Percentiles rank a stretch among this genome's conserved stretches.
These are phyloP conservation scores for Orchestia grillus DNA, from an alignment of 1,140 invertebrate species.

Conservation along the genomic window DNA sequence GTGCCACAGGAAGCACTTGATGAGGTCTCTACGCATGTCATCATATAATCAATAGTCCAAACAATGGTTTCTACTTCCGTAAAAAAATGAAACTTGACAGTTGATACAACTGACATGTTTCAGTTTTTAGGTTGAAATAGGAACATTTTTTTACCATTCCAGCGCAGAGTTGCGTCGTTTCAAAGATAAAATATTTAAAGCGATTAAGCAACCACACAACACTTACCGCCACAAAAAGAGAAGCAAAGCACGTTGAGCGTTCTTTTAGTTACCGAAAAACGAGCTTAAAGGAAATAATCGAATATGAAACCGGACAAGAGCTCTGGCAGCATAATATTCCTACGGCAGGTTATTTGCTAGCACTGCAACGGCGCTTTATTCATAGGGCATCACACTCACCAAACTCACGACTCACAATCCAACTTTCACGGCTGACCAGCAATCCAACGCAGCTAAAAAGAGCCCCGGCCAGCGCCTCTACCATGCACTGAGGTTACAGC, in stretches of 20 bases:
- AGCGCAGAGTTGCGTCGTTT: background rate
- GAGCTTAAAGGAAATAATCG: background rate
- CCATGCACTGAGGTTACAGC: conserved; percentile 23
- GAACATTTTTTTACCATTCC: background rate
- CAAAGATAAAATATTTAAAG: background rate
- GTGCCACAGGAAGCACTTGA: background rate
- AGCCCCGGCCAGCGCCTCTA: background rate
- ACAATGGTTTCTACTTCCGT: background rate
- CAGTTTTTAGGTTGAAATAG: background rate
- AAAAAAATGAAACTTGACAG: background rate
- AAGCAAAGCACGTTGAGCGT: background rate
- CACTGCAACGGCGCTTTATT: background rate
- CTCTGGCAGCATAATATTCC: background rate
- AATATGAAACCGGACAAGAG: background rate
- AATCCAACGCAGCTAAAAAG: background rate
- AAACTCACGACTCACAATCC: background rate
- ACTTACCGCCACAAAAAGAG: background rate
- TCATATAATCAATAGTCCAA: background rate
- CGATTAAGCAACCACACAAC: background rate
- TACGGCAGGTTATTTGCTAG: background rate
- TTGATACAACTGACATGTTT: background rate
- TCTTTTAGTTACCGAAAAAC: background rate
- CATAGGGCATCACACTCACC: background rate
- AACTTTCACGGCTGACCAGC: background rate
- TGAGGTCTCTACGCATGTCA: background rate